Evolutionary conservation across 2,113 vertebrate species (phyloP).

Genomic region (Lathamus discolor): DNA sequence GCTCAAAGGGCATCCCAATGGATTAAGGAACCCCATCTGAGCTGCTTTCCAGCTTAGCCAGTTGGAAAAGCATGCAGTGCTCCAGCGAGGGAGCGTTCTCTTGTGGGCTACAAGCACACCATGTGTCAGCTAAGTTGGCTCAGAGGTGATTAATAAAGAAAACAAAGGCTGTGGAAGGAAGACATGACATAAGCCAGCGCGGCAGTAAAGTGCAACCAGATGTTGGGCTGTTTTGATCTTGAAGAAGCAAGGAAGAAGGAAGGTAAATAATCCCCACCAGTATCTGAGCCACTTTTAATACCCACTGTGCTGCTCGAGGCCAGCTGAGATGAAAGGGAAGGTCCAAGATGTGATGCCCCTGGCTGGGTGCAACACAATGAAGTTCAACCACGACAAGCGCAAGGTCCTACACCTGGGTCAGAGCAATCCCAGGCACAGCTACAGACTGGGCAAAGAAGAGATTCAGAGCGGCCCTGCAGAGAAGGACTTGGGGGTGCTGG

Average conservation of each 20-base stretch:
- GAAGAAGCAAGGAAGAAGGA: background rate
- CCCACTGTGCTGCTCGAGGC: background rate
- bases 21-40: background rate
- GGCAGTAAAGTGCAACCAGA: slow-evolving; percentile 1
- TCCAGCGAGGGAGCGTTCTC: background rate
- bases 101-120: background rate
- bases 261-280: background rate
- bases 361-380: background rate
- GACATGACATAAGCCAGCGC: background rate
- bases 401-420: too few relatives aligned
- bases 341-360: rapidly evolving
- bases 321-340: background rate
- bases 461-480: too few relatives aligned
- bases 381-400: too few relatives aligned
- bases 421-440: too few relatives aligned
- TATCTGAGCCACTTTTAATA: background rate
- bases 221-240: background rate
- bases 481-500: too few relatives aligned
- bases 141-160: slow-evolving; percentile 21
- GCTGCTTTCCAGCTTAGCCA: background rate
- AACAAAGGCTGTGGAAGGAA: background rate
- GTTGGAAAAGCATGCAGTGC: background rate
- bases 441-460: too few relatives aligned
- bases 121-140: background rate
- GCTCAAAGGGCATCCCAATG: background rate